These are phyloP conservation scores for Remorina albescens DNA, from an alignment of 2,797 vertebrate genomes.

Conservation along the genomic window DNA sequence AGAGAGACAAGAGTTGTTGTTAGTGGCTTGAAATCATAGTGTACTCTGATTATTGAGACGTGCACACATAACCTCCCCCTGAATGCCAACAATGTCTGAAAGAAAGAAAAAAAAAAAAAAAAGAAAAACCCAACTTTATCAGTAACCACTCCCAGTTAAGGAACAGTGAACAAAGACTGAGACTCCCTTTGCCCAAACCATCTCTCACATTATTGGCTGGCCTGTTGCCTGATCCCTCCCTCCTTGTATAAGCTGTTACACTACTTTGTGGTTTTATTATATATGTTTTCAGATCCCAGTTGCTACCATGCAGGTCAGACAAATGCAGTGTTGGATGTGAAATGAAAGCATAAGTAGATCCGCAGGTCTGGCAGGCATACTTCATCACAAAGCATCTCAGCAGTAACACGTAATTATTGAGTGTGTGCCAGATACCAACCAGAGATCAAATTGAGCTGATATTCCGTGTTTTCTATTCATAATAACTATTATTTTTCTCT, in stretches of 20 bases:
- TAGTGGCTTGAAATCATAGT: constrained; percentile 36
- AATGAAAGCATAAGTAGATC: constrained; percentile 27
- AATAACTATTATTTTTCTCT: not conserved
- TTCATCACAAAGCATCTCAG: constrained; percentile 1
- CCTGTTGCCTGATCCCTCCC: constrained; percentile 1
- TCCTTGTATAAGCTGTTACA: not conserved
- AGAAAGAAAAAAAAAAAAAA: no score
- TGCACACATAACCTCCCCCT: constrained; percentile 4
- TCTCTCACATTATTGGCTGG: constrained; percentile 23
- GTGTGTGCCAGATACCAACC: not conserved
- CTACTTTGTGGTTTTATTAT: constrained; percentile 8
- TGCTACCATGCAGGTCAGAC: constrained; percentile 43
- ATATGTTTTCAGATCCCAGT: constrained; percentile 1
- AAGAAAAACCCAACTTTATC: constrained; percentile 47
- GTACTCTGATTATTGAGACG: constrained; percentile 34
- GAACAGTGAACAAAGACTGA: constrained; percentile 70
- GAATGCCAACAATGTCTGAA: constrained; percentile 45
- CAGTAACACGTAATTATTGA: not conserved
- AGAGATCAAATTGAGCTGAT: not conserved
- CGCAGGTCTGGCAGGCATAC: constrained; percentile 34
- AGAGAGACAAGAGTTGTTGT: constrained; percentile 42
- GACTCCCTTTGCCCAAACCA: constrained; percentile 52
- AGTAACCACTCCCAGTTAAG: constrained; percentile 64
- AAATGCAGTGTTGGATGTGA: not conserved
- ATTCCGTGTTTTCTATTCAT: not conserved